Evolutionary conservation across 2,113 vertebrate species (phyloP).

Genomic region (Brachirus orientalis): DNA sequence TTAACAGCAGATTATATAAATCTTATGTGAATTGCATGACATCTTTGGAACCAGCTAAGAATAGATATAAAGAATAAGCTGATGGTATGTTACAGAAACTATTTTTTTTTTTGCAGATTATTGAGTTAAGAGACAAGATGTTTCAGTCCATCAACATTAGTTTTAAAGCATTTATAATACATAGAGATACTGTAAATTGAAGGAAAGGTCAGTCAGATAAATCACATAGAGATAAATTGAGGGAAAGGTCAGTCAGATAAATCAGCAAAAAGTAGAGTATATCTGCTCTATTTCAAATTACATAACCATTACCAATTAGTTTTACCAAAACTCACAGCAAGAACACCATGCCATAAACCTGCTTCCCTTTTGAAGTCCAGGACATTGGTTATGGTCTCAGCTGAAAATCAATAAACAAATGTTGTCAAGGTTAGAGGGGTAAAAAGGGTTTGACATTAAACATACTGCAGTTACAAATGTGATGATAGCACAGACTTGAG

Average conservation of each 20-base stretch:
- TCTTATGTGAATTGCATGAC: no score
- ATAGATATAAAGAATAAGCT: no score
- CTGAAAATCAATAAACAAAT: constrained; percentile 75
- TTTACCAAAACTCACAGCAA: constrained; percentile 86
- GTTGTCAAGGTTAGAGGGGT: neutral
- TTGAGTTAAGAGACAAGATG: constrained; percentile 2
- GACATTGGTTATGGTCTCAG: constrained; percentile 93
- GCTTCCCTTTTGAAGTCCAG: constrained; percentile 98
- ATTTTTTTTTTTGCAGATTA: no score
- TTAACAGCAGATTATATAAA: no score
- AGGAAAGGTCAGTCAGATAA: no score
- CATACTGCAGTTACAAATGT: no score
- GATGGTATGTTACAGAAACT: no score
- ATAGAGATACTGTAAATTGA: constrained; percentile 14
- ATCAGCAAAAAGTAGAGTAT: constrained; percentile 1
- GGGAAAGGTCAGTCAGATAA: no score
- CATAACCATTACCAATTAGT: constrained; percentile 4
- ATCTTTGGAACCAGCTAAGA: no score
- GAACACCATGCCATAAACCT: constrained; percentile 94
- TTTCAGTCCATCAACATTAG: neutral
- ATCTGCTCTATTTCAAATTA: constrained; percentile 16
- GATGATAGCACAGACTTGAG: neutral
- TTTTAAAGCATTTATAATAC: constrained; percentile 33
- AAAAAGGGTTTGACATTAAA: neutral
- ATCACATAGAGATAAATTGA: constrained; percentile 13